A percentile compares a stretch with the other conserved stretches of the same genome.
phyloP scores from a whole-genome alignment of 2,113 vertebrate genomes.

The Rynchops niger region DNA sequence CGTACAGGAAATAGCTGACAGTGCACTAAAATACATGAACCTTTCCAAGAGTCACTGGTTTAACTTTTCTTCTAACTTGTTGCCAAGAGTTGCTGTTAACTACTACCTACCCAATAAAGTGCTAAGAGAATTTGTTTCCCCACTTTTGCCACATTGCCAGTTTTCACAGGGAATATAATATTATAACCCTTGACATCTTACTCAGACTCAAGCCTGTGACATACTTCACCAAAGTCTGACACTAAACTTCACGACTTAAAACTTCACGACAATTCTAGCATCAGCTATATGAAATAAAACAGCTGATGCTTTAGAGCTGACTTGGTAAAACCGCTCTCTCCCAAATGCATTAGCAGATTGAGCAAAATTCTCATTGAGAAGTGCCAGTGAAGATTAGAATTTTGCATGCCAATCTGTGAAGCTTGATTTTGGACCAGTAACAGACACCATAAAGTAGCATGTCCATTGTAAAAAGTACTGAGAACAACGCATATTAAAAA shows the following conservation, averaged over 20 bases:
- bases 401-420: background rate
- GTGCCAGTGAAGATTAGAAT: background rate
- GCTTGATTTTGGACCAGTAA: background rate
- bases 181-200: background rate
- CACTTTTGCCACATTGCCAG: background rate
- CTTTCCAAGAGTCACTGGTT: background rate
- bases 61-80: background rate
- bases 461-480: background rate
- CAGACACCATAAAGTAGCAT: background rate
- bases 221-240: background rate
- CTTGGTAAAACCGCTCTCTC: background rate
- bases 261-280: background rate
- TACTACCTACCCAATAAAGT: background rate
- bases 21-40: background rate
- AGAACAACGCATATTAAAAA: background rate
- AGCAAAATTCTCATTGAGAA: background rate
- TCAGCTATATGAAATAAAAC: background rate
- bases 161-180: background rate
- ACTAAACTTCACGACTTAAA: background rate
- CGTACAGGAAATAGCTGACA: background rate
- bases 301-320: background rate
- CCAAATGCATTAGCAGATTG: background rate
- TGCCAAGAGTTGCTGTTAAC: background rate
- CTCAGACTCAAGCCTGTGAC: background rate
- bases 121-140: background rate